Evolutionary conservation across 2,113 vertebrate species (phyloP).

Genomic region (Passer montanus): DNA sequence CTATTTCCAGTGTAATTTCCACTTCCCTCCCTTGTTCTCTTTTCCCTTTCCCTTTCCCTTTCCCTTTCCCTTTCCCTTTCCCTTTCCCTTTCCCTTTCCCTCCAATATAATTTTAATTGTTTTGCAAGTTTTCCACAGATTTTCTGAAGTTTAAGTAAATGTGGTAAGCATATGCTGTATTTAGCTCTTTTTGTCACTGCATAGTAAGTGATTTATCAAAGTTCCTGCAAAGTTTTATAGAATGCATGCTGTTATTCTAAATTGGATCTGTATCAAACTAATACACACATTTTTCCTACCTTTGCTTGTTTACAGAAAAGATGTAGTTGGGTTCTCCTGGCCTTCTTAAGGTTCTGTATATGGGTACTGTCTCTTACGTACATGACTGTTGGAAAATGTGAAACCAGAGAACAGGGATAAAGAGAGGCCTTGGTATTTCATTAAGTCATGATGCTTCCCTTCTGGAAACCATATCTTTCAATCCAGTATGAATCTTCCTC

Average conservation of each 20-base stretch:
- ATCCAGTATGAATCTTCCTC: not conserved
- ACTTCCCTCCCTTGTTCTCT: not conserved
- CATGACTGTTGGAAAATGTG: not conserved
- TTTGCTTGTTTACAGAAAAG: not conserved
- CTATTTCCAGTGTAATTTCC: not conserved
- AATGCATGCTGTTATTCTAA: not conserved
- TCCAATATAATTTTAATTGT: not conserved
- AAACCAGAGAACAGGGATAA: not conserved
- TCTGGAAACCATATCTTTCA: not conserved
- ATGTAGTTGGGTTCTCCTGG: not conserved
- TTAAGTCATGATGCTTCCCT: not conserved
- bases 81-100: not conserved
- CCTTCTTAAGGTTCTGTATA: not conserved
- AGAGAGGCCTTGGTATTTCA: not conserved
- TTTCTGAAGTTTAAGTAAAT: not conserved
- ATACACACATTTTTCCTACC: fast-evolving
- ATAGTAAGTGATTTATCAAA: not conserved
- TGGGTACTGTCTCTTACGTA: not conserved
- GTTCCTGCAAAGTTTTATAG: not conserved
- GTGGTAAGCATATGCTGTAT: not conserved
- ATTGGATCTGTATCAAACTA: not conserved
- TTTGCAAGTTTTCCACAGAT: not conserved
- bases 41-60: not conserved
- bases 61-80: too few species aligned
- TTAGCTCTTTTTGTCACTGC: not conserved